Base-by-base conservation (phyloP, 64 coral and sea anemone species). In the Montipora cactus region DNA sequence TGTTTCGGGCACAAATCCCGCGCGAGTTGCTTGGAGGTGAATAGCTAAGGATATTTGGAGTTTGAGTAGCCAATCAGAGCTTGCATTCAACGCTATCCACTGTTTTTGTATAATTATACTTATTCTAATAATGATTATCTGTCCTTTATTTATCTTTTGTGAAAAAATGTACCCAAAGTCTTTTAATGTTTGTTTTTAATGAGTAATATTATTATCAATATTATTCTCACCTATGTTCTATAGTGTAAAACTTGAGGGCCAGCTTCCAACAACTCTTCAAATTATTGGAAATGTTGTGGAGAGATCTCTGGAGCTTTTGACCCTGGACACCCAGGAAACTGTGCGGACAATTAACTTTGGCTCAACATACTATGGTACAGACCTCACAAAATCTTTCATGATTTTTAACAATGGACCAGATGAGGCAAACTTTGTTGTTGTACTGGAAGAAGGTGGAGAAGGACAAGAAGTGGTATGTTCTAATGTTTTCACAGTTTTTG, bases 331-430 rank as follows among this genome's bases (percentile, higher is more conserved):
- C 19, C 74, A 64, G 86, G 81, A 93, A 67, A 87, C 71, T 44
- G 95, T 99, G 18, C 53, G 96, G 59, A 91, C 88, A 66, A 96
- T 99, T 16, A 96, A 96, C 73, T 99, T 99, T 94, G 95, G 97
- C 51, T 91, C 91, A 75, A 91, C 79, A 2, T 99, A 99, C 52
- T 99, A 99, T 77, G 97, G 97, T 37, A 99, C 97, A 4, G 97
- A 99, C 79, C 93, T 73, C 58, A 81, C 78, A 5, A 48, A 94
- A 57, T 96, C 92, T 3, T 99, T 92, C 58, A 18, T 99, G 3
- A 89, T 99, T 47, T 78, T 91, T 77, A 99, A 99, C 50, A 94
- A 96, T 90, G 92, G 97, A 22, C 95, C 97, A 66, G 97, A 94
- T 78, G 25, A 88, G 44, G 85, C 89, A 71, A 96, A 96, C 85